phyloP scores from a whole-genome alignment of 1,140 invertebrate species.

The Yoshiicerus persimilis region DNA sequence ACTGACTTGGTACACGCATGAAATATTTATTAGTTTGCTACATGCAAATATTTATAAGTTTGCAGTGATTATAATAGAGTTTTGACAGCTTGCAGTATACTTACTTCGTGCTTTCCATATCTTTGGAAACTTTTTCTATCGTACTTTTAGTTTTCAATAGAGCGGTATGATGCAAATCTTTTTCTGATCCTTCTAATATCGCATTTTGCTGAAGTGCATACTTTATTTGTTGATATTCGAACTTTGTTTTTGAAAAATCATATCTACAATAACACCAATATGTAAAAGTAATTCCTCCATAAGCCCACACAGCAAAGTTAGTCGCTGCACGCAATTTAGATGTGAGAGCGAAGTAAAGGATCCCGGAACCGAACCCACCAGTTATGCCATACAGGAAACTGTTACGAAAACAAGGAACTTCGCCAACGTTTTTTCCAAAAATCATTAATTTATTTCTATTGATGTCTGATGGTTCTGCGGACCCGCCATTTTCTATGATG shows the following conservation, averaged over 20 bases:
- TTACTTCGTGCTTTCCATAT: neutral
- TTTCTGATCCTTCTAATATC: neutral
- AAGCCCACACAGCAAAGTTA: constrained; percentile 59
- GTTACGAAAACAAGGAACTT: constrained; percentile 66
- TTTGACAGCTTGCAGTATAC: neutral
- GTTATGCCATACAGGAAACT: constrained; percentile 64
- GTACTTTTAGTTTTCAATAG: neutral
- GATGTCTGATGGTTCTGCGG: neutral
- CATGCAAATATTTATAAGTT: too few relatives aligned
- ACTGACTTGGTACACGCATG: too few relatives aligned
- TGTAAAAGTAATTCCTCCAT: constrained; percentile 57
- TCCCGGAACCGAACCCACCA: constrained; percentile 59
- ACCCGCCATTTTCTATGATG: neutral
- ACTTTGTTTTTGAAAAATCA: constrained; percentile 35
- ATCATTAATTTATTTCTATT: constrained; percentile 52
- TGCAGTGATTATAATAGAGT: too few relatives aligned
- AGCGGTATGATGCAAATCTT: neutral
- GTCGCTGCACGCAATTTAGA: constrained; percentile 58
- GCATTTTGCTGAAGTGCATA: constrained; percentile 27
- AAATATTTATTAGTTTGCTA: too few relatives aligned
- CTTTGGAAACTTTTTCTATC: neutral
- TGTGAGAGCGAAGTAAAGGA: constrained; percentile 63
- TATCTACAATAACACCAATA: constrained; percentile 57
- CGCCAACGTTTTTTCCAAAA: constrained; percentile 63
- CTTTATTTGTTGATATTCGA: constrained; percentile 36